Evolutionary conservation across 2,888 invertebrate genomes (phyloP), one percentile per base, ranked within the genome.

Genomic region (Archips crataeganus): DNA sequence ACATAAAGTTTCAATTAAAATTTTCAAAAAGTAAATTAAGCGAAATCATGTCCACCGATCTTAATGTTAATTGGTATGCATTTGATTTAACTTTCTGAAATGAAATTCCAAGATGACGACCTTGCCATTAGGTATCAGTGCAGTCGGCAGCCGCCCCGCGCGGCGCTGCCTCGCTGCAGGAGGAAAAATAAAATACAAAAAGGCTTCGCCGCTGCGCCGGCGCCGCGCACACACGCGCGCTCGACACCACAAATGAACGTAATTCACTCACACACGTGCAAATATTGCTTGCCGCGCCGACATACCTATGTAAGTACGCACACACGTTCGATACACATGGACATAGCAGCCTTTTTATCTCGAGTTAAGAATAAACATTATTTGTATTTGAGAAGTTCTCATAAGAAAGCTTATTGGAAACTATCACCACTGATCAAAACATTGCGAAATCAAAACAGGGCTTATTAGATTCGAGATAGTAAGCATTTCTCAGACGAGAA

Each of bases 131-230:
- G 80, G 77, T 82, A 79, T 77, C 77, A 79, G 59, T 62, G 54
- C 42, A 69, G 71, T 65, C 51, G 62, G 67, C 66, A 54, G 59
- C 59, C 57, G 67, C 42, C 39, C 82, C 81, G 82, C 80, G 82
- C 82, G 84, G 83, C 85, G 85, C 87, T 86, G 83, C 84, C 83
- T 84, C 84, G 84, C 86, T 87, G 85, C 85, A 90, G 84, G 84
- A 91, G 90, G 90, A 92, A 93, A 93, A 94, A 92, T 89, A 92
- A 93, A 92, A 90, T 84, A 92, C 87, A 92, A 93, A 90, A 92
- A 92, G 92, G 88, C 89, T 89, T 80, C 83, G 89, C 87, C 85
- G 88, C 88, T 81, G 85, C 86, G 90, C 87, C 84, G 85, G 86
- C 84, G 82, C 80, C 79, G 81, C 82, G 72, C 84, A 87, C 87